These are phyloP conservation scores for Amphimallon solstitiale DNA, from an alignment of 2,888 invertebrate species.

Conservation along the genomic window DNA sequence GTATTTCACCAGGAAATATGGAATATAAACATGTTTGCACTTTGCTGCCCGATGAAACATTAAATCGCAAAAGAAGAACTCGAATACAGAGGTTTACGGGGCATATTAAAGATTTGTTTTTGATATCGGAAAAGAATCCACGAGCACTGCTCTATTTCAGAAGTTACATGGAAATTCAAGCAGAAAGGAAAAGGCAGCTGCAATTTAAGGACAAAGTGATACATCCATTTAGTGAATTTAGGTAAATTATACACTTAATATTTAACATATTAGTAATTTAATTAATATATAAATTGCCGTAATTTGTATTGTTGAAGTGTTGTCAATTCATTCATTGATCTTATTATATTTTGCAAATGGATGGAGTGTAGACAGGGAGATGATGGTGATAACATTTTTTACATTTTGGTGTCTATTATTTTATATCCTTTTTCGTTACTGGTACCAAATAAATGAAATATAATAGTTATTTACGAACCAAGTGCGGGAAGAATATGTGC, in stretches of 20 bases:
- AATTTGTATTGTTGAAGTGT: too few relatives aligned
- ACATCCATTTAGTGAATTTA: slow-evolving; percentile 32
- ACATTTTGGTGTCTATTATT: too few relatives aligned
- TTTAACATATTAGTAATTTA: too few relatives aligned
- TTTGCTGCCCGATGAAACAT: neutral
- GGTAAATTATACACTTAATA: slow-evolving; percentile 7
- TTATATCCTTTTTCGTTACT: too few relatives aligned
- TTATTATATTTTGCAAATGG: too few relatives aligned
- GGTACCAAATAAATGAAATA: too few relatives aligned
- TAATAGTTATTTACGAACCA: too few relatives aligned
- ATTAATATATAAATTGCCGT: too few relatives aligned
- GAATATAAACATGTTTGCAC: slow-evolving; percentile 10
- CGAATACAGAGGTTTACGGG: neutral
- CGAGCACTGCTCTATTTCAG: slow-evolving; percentile 23
- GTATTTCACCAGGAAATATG: neutral
- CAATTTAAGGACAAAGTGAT: neutral
- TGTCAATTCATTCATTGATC: too few relatives aligned
- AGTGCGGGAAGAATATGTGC: too few relatives aligned
- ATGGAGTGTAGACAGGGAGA: too few relatives aligned
- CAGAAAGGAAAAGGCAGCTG: slow-evolving; percentile 13
- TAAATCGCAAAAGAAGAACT: neutral
- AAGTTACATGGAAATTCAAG: slow-evolving; percentile 11
- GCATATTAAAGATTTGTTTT: neutral
- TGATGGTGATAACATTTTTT: too few relatives aligned
- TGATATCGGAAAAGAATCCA: slow-evolving; percentile 28